These are phyloP conservation scores for Aythya fuligula DNA, from an alignment of 2,797 vertebrate genomes.

Conservation along the genomic window DNA sequence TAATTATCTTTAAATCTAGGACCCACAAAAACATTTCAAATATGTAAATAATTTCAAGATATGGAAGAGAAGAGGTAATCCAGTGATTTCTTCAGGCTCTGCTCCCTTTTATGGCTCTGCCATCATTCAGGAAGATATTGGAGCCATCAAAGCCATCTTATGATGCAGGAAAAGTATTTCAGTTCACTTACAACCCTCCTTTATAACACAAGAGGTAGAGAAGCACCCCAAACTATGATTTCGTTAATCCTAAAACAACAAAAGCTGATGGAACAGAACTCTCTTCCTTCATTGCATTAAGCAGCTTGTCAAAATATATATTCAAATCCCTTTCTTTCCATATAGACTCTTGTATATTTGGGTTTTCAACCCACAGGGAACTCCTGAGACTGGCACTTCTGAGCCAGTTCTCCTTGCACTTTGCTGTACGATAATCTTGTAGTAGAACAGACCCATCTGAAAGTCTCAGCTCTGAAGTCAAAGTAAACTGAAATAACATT, in stretches of 20 bases:
- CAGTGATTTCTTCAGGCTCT: neutral
- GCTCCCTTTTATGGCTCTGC: neutral
- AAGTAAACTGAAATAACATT: neutral
- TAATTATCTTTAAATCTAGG: neutral
- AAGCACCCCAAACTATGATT: neutral
- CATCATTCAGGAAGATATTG: neutral
- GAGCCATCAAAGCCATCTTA: neutral
- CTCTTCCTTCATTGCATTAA: neutral
- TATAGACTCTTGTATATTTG: neutral
- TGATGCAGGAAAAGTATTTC: neutral
- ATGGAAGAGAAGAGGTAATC: neutral
- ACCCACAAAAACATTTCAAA: neutral
- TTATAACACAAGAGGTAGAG: neutral
- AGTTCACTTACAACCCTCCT: neutral
- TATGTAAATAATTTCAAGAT: neutral
- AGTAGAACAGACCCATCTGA: neutral
- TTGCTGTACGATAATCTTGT: too few relatives aligned
- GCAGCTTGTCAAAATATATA: neutral
- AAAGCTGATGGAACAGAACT: neutral
- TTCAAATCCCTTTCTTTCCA: neutral
- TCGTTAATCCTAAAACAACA: neutral
- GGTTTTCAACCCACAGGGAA: neutral
- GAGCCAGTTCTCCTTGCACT: neutral
- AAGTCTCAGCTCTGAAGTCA: neutral
- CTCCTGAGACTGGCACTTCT: neutral